These are phyloP conservation scores for Nasonia oneida DNA, from an alignment of 2,888 invertebrate genomes.

Conservation along the genomic window DNA sequence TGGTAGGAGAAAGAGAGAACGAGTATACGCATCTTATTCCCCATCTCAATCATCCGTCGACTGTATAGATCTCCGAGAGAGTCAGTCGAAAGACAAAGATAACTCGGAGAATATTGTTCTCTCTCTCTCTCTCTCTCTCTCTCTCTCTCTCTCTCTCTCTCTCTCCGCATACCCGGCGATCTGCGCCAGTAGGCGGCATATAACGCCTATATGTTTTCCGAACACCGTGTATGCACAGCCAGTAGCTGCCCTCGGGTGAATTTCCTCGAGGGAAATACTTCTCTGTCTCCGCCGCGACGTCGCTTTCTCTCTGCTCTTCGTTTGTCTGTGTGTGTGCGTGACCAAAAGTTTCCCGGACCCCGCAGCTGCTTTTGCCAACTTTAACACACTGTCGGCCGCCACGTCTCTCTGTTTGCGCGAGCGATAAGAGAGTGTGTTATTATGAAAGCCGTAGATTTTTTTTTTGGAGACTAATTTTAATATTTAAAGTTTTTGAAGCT, in stretches of 20 bases:
- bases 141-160: neutral
- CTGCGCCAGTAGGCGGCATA: neutral
- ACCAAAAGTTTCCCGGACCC: conserved; percentile 40
- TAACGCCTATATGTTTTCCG: conserved; percentile 2
- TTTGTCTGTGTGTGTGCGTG: neutral
- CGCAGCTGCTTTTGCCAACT: conserved; percentile 56
- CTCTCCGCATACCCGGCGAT: neutral
- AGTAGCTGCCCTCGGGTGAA: conserved; percentile 22
- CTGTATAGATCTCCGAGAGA: neutral
- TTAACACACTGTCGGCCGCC: conserved; percentile 15
- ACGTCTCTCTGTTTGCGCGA: neutral
- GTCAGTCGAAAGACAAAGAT: neutral
- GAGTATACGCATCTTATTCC: neutral
- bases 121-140: neutral
- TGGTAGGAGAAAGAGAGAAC: too few species aligned
- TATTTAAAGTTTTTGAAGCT: neutral
- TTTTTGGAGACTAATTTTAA: neutral
- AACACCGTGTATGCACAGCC: conserved; percentile 19
- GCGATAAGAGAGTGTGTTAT: neutral
- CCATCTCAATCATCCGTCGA: neutral
- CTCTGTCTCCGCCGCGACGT: neutral
- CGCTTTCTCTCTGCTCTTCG: neutral
- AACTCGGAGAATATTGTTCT: conserved; percentile 19
- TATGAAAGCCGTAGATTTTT: neutral
- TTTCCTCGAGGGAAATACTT: conserved; percentile 55